phyloP scores from a whole-genome alignment of 2,113 vertebrate species.

The Scalopus aquaticus region DNA sequence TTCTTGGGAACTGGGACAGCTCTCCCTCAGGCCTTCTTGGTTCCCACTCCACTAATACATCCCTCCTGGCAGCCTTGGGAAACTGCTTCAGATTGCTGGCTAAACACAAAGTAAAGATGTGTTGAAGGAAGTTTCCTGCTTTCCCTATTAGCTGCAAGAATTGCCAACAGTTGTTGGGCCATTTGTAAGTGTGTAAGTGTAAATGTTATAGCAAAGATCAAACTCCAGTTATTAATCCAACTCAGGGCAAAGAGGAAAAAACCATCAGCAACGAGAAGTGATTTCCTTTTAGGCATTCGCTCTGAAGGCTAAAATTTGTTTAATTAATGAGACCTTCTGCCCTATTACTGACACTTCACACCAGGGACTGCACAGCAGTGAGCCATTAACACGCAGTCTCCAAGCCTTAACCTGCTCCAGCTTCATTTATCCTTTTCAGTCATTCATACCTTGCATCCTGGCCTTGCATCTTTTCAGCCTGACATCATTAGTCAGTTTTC shows the following conservation, averaged over 20 bases:
- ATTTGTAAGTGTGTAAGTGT: neutral
- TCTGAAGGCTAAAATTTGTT: slow-evolving; percentile 24
- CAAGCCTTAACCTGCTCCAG: neutral
- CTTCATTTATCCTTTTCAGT: neutral
- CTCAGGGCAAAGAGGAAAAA: slow-evolving; percentile 16
- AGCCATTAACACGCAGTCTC: neutral
- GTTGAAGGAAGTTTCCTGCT: slow-evolving; percentile 56
- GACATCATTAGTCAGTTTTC: neutral
- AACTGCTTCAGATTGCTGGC: neutral
- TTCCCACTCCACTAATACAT: neutral
- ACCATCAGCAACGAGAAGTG: neutral
- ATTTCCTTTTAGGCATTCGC: slow-evolving; percentile 31
- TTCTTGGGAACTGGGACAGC: neutral
- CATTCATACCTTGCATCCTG: neutral
- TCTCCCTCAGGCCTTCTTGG: neutral
- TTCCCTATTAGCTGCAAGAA: neutral
- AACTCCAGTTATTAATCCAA: slow-evolving; percentile 9
- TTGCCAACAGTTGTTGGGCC: neutral
- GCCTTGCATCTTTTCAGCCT: neutral
- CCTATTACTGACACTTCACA: neutral
- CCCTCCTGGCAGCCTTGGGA: neutral
- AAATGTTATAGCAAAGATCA: slow-evolving; percentile 25
- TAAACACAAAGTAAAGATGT: slow-evolving; percentile 37
- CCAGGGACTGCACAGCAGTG: neutral
- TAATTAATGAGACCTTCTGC: slow-evolving; percentile 41